Conservation (phyloP, 2,888 invertebrate genomes). For the Drosophila mimica region DNA sequence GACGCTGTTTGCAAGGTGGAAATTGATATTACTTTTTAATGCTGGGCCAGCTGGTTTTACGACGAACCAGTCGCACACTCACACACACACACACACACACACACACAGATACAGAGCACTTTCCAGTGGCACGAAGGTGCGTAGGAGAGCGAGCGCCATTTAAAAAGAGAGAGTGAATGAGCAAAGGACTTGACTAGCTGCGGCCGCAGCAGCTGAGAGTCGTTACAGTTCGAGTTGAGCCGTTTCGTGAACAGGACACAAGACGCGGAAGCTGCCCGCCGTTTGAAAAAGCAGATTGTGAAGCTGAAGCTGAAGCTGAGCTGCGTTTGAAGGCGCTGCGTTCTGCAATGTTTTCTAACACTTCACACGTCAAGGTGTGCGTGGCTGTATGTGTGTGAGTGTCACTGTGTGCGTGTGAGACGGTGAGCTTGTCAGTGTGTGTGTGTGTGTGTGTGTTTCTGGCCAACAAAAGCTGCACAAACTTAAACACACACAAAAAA, state of each 20-base stretch:
- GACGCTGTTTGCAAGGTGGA: slow-evolving; percentile 73
- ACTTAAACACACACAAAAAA: slow-evolving; percentile 16
- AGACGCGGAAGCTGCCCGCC: slow-evolving; percentile 71
- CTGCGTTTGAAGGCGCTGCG: slow-evolving; percentile 41
- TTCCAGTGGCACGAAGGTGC: slow-evolving; percentile 62
- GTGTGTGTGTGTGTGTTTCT: slow-evolving; percentile 21
- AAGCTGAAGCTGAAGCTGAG: slow-evolving; percentile 35
- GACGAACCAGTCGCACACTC: slow-evolving; percentile 16
- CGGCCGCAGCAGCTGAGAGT: slow-evolving; percentile 61
- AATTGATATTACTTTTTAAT: slow-evolving; percentile 81
- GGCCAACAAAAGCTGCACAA: slow-evolving; percentile 49
- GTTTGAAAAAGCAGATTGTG: slow-evolving; percentile 19
- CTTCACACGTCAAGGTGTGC: slow-evolving; percentile 57
- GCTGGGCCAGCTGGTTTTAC: slow-evolving; percentile 75
- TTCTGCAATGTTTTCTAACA: slow-evolving; percentile 59
- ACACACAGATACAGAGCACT: slow-evolving; percentile 9
- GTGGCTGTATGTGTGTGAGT: slow-evolving; percentile 37
- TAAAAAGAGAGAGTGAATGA: slow-evolving; percentile 19
- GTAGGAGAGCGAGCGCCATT: slow-evolving; percentile 37
- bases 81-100: slow-evolving; percentile 9
- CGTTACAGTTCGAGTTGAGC: slow-evolving; percentile 79
- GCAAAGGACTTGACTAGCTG: slow-evolving; percentile 39
- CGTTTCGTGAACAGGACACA: slow-evolving; percentile 76
- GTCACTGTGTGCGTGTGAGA: slow-evolving; percentile 31
- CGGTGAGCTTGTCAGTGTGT: slow-evolving; percentile 9